These are phyloP conservation scores for Nematolebias whitei DNA, from an alignment of 2,113 vertebrate species.

Conservation along the genomic window DNA sequence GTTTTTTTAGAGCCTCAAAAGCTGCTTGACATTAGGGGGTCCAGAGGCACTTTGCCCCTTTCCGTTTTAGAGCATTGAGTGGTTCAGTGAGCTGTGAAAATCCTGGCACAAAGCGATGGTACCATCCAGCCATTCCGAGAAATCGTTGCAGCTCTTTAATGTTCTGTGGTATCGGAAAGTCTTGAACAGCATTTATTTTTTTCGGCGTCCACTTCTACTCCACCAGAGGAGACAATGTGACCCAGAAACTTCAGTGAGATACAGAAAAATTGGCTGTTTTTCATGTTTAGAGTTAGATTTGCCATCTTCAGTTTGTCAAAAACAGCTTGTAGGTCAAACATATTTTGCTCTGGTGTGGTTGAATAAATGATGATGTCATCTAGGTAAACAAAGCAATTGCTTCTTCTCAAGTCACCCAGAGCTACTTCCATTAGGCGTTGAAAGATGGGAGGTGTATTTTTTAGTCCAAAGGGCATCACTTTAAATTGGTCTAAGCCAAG, in stretches of 20 bases:
- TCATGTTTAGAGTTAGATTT: not conserved
- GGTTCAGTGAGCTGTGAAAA: not conserved
- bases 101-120: not conserved
- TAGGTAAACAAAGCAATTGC: not conserved
- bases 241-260: too few species aligned
- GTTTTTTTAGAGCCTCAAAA: not conserved
- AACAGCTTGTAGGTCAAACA: not conserved
- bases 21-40: not conserved
- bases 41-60: not conserved
- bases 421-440: not conserved
- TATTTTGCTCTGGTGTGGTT: not conserved
- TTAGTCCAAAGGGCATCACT: not conserved
- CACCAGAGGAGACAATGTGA: too few species aligned
- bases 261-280: not conserved
- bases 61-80: not conserved
- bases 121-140: not conserved
- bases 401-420: not conserved
- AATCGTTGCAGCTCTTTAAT: not conserved
- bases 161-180: too few species aligned
- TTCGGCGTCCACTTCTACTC: too few species aligned
- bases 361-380: not conserved
- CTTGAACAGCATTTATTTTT: too few species aligned
- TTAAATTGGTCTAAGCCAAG: not conserved
- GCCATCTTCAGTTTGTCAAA: too few species aligned
- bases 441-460: not conserved